Base-by-base conservation (phyloP, 2,797 vertebrate species). In the Adrianichthys oophorus region DNA sequence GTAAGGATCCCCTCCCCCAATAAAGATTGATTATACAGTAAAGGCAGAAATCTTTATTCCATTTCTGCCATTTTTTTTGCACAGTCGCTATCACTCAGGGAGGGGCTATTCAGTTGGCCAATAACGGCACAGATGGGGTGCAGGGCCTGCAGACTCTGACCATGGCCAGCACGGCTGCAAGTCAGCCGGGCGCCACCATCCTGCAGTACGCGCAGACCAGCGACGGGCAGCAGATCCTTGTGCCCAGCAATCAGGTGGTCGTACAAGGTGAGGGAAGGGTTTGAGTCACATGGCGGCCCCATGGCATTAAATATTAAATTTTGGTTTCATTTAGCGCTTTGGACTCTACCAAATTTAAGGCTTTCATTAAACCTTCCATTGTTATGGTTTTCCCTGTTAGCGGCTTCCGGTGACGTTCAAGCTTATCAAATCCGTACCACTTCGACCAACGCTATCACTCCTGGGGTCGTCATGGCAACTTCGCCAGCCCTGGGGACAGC, bases 141-240 rank as follows among this genome's bases (percentile, higher is more conserved):
- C 96, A 99, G 81, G 94, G 97, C 59, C 93, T 99, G 73, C 98
- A 99, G 85, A 95, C 97, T 0, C 88, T 99, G 74, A 98, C 97
- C 15, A 99, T 99, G 97, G 95, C 95, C 69, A 98, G 97, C 47
- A 90, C 96, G 49, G 92, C 92, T 3, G 92, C 91, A 26, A 90
- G 92, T 26, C 98, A 99, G 60, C 89, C 92, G 0, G 95, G 96
- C 4, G 92, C 97, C 70, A 99, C 98, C 83, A 99, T 99, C 87
- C 93, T 99, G 60, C 98, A 99, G 72, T 99, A 99, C 45, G 96
- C 98, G 58, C 98, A 99, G 90, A 99, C 97, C 76, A 97, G 95
- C 16, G 98, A 99, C 0, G 98, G 98, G 19, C 98, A 99, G 82
- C 98, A 99, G 88, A 99, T 99, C 83, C 91, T 99, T 17, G 96